phyloP scores from a whole-genome alignment of 2,888 invertebrate genomes.

The Drosophila kambysellisi region DNA sequence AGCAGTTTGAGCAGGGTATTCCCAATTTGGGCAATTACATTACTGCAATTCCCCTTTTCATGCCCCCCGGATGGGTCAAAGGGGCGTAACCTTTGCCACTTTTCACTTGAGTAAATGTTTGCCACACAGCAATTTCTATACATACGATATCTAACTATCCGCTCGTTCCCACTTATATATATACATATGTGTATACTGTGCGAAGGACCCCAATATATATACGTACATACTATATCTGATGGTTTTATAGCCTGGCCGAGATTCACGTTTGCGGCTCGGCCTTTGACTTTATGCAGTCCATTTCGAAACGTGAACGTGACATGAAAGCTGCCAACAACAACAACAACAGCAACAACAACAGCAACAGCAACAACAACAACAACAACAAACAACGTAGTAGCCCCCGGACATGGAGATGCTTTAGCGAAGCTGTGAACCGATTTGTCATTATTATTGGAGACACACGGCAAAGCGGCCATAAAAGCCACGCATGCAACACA shows the following conservation, averaged over 20 bases:
- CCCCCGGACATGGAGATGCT: conserved; percentile 12
- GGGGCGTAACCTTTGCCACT: conserved; percentile 17
- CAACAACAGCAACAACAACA: not conserved
- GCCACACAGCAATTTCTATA: conserved; percentile 34
- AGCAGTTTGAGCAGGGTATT: conserved; percentile 4
- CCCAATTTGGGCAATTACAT: not conserved
- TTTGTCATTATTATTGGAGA: conserved; percentile 78
- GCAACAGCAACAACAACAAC: not conserved
- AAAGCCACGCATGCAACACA: conserved; percentile 43
- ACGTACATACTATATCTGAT: conserved; percentile 20
- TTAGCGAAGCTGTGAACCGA: conserved; percentile 63
- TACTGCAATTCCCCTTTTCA: too few relatives aligned
- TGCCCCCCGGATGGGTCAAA: not conserved
- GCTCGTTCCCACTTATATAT: conserved; percentile 4
- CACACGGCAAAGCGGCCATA: conserved; percentile 53
- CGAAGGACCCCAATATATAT: conserved; percentile 28
- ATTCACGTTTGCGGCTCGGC: conserved; percentile 71
- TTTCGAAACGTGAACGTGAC: conserved; percentile 69
- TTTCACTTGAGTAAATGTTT: conserved; percentile 49
- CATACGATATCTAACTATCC: conserved; percentile 28
- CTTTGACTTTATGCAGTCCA: conserved; percentile 74
- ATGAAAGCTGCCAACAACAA: conserved; percentile 53
- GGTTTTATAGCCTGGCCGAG: conserved; percentile 69
- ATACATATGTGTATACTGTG: not conserved
- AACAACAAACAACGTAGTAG: conserved; percentile 6